Evolutionary conservation across 2,113 vertebrate genomes (phyloP).

Genomic region (Scomber scombrus): DNA sequence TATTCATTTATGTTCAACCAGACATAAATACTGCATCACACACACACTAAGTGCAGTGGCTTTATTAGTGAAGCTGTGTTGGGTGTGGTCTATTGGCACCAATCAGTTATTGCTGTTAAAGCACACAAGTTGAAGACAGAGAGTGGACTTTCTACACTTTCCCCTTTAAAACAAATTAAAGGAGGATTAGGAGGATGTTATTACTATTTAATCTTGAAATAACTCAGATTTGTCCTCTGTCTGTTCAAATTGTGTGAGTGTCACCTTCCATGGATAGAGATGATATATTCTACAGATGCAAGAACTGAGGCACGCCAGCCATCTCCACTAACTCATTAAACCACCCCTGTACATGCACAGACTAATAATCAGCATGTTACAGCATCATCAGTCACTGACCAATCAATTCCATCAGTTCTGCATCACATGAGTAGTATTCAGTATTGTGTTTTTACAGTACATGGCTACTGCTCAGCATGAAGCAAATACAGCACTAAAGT

Average conservation of each 20-base stretch:
- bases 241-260: constrained; percentile 21
- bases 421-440: not conserved
- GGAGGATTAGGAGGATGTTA: no score
- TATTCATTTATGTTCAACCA: no score
- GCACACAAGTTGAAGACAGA: constrained; percentile 39
- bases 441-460: not conserved
- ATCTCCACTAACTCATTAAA: not conserved
- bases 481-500: constrained; percentile 18
- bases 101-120: constrained; percentile 9
- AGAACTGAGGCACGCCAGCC: not conserved
- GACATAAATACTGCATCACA: no score
- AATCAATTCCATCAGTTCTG: not conserved
- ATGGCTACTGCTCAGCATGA: constrained; percentile 3
- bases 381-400: constrained; percentile 10
- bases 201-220: not conserved
- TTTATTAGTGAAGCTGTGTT: constrained; percentile 55
- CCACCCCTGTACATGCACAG: constrained; percentile 31
- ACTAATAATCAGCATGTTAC: constrained; percentile 13
- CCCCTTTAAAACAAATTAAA: not conserved
- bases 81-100: not conserved
- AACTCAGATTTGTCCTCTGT: not conserved
- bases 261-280: not conserved
- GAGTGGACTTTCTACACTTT: not conserved
- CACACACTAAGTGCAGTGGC: not conserved
- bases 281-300: not conserved